Evolutionary conservation across 2,113 vertebrate genomes (phyloP).

Genomic region (Podilymbus podiceps): DNA sequence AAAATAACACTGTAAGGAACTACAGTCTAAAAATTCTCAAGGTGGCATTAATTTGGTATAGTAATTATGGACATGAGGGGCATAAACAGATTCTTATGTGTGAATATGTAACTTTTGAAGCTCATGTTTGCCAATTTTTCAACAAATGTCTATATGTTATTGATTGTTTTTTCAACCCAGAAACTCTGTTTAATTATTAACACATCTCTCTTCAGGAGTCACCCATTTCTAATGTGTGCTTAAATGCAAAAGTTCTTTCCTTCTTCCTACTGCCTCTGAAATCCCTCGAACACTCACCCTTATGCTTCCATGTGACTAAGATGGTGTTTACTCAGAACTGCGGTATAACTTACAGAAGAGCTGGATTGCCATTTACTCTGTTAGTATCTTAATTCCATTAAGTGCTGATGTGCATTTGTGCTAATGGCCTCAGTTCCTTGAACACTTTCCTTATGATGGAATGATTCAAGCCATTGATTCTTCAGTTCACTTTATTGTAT

Average conservation of each 20-base stretch:
- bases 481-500: background rate
- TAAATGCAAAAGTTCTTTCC: background rate
- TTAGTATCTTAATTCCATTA: conserved; percentile 6
- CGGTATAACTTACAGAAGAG: background rate
- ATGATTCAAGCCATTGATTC: background rate
- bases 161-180: background rate
- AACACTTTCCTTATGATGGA: background rate
- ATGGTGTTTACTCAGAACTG: background rate
- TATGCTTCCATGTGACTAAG: background rate
- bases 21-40: background rate
- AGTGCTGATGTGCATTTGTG: too few relatives aligned
- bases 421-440: background rate
- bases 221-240: background rate
- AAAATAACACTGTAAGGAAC: background rate
- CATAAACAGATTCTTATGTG: background rate
- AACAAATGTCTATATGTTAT: background rate
- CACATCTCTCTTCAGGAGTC: background rate
- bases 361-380: background rate
- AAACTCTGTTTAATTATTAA: conserved; percentile 6
- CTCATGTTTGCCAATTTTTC: background rate
- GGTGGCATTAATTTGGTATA: background rate
- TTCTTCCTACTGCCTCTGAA: background rate
- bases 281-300: background rate
- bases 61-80: background rate
- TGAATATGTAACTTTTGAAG: background rate